These are phyloP conservation scores for Mantis religiosa DNA, from an alignment of 2,888 invertebrate species.

Conservation along the genomic window DNA sequence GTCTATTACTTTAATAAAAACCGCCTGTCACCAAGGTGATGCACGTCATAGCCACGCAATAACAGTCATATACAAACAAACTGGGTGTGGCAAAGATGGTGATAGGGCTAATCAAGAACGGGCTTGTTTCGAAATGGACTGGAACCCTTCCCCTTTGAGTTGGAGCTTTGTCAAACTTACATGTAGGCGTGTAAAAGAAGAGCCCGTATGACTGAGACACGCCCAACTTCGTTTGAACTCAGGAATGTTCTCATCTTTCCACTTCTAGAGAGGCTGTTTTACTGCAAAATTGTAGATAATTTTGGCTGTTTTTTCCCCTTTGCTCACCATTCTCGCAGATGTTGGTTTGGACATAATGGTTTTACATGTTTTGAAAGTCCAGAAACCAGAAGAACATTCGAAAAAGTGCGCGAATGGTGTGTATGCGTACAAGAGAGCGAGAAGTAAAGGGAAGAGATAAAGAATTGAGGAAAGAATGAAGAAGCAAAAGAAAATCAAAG, in stretches of 20 bases:
- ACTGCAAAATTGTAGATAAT: no score
- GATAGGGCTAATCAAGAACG: background rate
- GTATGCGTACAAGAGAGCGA: no score
- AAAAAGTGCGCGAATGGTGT: no score
- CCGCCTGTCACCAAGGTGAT: background rate
- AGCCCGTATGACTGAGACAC: background rate
- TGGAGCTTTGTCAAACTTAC: background rate
- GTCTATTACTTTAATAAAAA: constrained; percentile 15
- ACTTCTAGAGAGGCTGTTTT: background rate
- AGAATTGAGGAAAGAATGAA: no score
- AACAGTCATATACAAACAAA: background rate
- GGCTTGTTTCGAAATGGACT: constrained; percentile 2
- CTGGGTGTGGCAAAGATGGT: constrained; percentile 16
- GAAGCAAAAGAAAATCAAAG: no score
- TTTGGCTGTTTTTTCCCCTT: no score
- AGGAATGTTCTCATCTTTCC: background rate
- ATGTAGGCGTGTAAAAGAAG: background rate
- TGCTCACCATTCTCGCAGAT: no score
- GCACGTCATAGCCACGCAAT: background rate
- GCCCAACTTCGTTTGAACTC: background rate
- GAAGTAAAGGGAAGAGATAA: no score
- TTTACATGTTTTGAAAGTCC: no score
- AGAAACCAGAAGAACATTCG: no score
- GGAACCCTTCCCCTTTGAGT: background rate
- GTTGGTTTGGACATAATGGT: no score